Base-by-base conservation (phyloP, 1,140 invertebrate species). In the Euschistus heros region DNA sequence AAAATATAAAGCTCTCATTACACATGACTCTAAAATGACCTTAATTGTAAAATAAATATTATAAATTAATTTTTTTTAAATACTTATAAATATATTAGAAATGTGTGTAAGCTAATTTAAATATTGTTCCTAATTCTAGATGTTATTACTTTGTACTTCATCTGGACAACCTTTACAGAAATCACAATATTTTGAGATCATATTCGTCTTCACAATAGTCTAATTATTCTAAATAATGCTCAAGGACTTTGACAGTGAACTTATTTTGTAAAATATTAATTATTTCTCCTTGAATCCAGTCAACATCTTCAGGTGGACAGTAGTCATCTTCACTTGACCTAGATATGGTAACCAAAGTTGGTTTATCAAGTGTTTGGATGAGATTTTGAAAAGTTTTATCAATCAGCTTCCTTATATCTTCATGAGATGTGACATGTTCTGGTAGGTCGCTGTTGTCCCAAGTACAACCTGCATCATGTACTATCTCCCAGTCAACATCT, bases 271-370 rank as follows among this genome's bases (percentile, higher is more conserved):
- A 75, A 65, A 79, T 75, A 14, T 80, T 73, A 24, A 88, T 63
- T 2, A 88, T 82, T 14, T 74, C 72, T 8, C 80, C 75, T 73
- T 90, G 86, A 57, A 91, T 89, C 44, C 76, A 76, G 20, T 87
- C 82, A 33, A 91, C 88, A 71, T 87, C 82, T 70, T 88, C 81
- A 13, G 77, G 72, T 2, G 92, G 92, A 73, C 90, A 93, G 73
- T 93, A 95, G 63, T 92, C 91, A 71, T 95, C 92, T n/a, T 84
- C 80, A 61, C 86, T 86, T 0, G 91, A 94, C 72, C 86, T 79
- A 0, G 90, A 83, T 62, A 92, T 81, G 0, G 91, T 94, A 8
- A 94, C 81, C 6, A 89, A 76, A 0, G 82, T 82, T 5, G 92
- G 91, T 30, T 73, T 69, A 0, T 84, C 83, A 2, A 93, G 72